phyloP scores from a whole-genome alignment of 2,888 invertebrate genomes.

The Chrysodeixis includens region DNA sequence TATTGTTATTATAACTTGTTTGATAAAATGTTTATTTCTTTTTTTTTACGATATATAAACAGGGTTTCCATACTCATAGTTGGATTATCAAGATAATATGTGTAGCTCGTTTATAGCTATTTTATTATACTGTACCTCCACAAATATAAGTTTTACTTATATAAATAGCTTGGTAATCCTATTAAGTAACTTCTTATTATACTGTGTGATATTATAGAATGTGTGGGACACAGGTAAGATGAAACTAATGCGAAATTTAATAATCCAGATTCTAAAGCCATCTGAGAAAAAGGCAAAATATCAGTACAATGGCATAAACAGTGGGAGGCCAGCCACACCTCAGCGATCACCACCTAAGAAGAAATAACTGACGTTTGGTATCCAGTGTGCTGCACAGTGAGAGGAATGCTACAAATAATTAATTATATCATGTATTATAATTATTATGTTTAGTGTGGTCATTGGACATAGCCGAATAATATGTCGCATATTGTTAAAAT shows the following conservation, averaged over 20 bases:
- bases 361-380: constrained; percentile 91
- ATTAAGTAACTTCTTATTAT: too few relatives aligned
- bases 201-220: too few relatives aligned
- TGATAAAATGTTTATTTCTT: neutral
- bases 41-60: neutral
- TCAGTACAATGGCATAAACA: constrained; percentile 97
- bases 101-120: neutral
- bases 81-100: neutral
- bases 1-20: neutral
- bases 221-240: neutral
- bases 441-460: constrained; percentile 83
- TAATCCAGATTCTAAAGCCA: constrained; percentile 97
- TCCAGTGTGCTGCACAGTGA: constrained; percentile 88
- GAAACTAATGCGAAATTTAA: neutral
- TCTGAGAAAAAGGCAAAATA: constrained; percentile 99
- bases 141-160: neutral
- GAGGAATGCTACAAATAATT: constrained; percentile 87
- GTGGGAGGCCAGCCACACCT: constrained; percentile 95
- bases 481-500: constrained; percentile 79
- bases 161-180: neutral
- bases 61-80: neutral
- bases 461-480: constrained; percentile 83
- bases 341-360: constrained; percentile 93
- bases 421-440: constrained; percentile 87
- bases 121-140: neutral